Conservation (phyloP, 2,797 vertebrate species). For the Alfaro cultratus region DNA sequence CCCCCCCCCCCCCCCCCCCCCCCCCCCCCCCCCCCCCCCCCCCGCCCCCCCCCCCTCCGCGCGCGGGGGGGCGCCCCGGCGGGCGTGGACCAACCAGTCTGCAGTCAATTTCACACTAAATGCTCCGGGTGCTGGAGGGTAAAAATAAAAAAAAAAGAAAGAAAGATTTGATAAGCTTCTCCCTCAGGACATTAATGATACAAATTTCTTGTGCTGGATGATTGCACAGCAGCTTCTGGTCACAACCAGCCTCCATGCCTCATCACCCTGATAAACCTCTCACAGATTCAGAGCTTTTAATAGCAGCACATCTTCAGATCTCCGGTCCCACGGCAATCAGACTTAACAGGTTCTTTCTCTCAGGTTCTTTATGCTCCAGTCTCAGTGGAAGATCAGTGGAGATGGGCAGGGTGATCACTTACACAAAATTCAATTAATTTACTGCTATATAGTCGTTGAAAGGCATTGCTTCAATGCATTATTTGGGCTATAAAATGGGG, state of each 20-base stretch:
- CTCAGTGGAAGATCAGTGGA: neutral
- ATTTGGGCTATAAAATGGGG: neutral
- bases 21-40: too few relatives aligned
- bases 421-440: neutral
- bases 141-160: neutral
- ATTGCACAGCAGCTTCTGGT: neutral
- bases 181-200: neutral
- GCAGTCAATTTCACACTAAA: conserved; percentile 67
- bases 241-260: neutral
- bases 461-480: neutral
- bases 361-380: neutral
- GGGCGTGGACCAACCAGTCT: conserved; percentile 18
- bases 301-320: conserved; percentile 11
- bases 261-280: conserved; percentile 23
- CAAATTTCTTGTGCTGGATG: conserved; percentile 4
- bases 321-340: neutral
- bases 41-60: too few relatives aligned
- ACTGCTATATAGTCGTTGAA: neutral
- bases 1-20: too few relatives aligned
- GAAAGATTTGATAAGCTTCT: conserved; percentile 12
- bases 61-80: too few relatives aligned
- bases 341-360: neutral
- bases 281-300: conserved; percentile 9
- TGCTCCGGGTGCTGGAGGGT: conserved; percentile 17
- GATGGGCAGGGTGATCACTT: neutral